Base-by-base conservation (phyloP, 1,140 invertebrate genomes). In the Himalopsyche phryganea region DNA sequence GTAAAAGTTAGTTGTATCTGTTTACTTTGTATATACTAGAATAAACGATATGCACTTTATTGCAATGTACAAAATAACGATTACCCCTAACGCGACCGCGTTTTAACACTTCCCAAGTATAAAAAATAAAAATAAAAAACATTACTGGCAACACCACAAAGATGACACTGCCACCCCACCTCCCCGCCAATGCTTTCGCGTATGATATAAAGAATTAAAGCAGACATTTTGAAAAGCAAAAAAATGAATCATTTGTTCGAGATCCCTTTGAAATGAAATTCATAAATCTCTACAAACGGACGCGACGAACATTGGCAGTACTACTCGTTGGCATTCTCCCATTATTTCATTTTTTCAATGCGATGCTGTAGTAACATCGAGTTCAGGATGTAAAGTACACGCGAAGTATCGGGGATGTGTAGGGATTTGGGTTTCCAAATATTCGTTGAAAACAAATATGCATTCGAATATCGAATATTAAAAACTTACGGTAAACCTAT, bases 331-430 rank as follows among this genome's bases (percentile, higher is more conserved):
- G 19, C 48, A 17, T 23, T 13, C n/a, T 13, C 7, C 49, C 38
- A 51, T 51, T 51, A 51, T 28, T 46, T 20, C 28, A 33, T 48
- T 54, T 54, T 56, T 61, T 42, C 44, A 17, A 11, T 9, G 35
- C 18, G 23, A 19, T 50, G 48, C 46, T 48, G 55, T 61, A 49
- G 46, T 52, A 61, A 61, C 59, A 61, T 52, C 50, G 33, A 61
- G 55, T 61, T 56, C 59, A 61, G 59, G 59, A 61, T 61, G 59
- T 61, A 50, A 46, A 50, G 52, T 56, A 56, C 59, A 60, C 51
- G 51, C 33, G 46, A 41, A 32, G 51, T 40, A 33, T 3, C 13
- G 32, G 53, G 53, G 53, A 46, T 36, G 44, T 47, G 14, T 23
- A 17, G 11, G 33, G 45, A 56, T 56, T 55, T n/a, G n/a, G n/a